Conservation (phyloP, 2,113 vertebrate genomes). For the Pseudopipra pipra region DNA sequence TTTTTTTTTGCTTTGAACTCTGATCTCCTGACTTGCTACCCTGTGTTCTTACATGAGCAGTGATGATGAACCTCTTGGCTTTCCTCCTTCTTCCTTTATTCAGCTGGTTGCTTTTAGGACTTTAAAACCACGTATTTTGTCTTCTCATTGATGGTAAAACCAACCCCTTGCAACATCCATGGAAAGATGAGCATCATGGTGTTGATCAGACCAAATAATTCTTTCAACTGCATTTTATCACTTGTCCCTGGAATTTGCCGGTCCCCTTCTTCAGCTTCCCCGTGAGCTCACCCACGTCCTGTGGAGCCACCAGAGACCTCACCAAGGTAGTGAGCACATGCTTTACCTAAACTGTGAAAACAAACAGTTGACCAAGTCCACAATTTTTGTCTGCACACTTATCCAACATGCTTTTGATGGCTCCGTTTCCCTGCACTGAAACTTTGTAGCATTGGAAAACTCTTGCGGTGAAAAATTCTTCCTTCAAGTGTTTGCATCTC, state of each 20-base stretch:
- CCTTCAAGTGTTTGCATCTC: neutral
- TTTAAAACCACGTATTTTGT: neutral
- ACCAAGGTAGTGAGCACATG: accelerated
- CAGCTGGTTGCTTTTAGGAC: neutral
- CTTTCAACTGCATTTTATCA: neutral
- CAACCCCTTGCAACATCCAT: neutral
- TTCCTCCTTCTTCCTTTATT: neutral
- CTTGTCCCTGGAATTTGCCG: neutral
- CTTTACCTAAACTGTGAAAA: neutral
- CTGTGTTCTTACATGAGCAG: neutral
- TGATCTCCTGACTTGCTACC: neutral
- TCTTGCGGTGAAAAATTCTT: neutral
- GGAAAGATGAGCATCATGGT: neutral
- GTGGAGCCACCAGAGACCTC: neutral
- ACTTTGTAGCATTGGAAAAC: neutral
- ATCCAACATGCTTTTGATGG: neutral
- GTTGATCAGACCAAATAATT: neutral
- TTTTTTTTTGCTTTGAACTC: neutral
- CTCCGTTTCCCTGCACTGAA: neutral
- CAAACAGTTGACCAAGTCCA: neutral
- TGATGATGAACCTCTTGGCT: neutral
- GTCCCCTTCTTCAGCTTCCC: neutral
- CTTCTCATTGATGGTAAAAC: neutral
- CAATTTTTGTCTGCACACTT: neutral
- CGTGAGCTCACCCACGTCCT: neutral